Conservation (phyloP, 35 echinoderm and acorn worm species). For the Acanthaster planci region DNA sequence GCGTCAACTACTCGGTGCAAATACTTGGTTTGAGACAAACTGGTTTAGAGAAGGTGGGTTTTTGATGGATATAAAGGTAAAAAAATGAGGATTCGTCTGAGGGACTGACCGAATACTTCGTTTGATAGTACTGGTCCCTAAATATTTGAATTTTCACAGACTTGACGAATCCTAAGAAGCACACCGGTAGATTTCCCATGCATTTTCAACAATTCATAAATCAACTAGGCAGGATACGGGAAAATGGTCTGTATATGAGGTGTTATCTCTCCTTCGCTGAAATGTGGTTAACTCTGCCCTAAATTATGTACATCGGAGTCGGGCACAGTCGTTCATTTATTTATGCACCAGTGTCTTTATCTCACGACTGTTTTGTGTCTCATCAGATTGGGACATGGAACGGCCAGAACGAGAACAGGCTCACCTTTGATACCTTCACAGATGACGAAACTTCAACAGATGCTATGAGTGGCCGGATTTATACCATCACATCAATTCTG, state of each 20-base stretch:
- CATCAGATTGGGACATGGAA: slow-evolving; percentile 43
- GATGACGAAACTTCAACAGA: neutral
- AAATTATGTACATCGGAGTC: too few species aligned
- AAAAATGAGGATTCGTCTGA: neutral
- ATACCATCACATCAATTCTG: neutral
- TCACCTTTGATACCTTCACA: neutral
- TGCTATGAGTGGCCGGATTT: neutral
- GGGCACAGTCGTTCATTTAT: too few species aligned
- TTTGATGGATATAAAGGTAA: neutral
- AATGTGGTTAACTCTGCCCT: too few species aligned
- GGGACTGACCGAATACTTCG: too few species aligned
- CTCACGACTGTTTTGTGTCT: neutral
- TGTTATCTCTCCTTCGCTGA: too few species aligned
- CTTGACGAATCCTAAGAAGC: too few species aligned
- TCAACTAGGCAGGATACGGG: too few species aligned
- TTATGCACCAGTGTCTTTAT: neutral
- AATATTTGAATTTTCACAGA: too few species aligned
- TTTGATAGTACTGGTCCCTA: too few species aligned
- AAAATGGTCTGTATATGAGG: too few species aligned
- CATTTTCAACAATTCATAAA: too few species aligned
- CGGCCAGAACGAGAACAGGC: neutral
- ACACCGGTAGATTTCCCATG: too few species aligned
- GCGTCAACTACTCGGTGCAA: slow-evolving; percentile 73
- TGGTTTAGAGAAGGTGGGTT: slow-evolving; percentile 44
- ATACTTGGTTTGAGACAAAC: slow-evolving; percentile 59